Conservation (phyloP, 2,797 vertebrate genomes). For the Gobio occitaniae region DNA sequence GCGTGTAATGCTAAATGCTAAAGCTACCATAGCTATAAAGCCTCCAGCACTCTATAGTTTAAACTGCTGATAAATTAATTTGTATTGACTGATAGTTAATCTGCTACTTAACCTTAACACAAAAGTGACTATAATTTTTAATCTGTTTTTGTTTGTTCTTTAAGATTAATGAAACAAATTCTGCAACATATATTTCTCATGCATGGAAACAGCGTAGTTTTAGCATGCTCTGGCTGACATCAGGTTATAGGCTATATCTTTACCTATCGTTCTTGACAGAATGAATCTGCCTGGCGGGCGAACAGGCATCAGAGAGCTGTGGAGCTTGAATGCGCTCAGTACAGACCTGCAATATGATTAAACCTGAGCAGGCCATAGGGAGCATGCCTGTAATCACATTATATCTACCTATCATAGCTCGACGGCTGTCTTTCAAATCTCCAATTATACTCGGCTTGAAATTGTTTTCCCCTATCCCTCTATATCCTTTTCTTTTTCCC, state of each 20-base stretch:
- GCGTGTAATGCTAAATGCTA: not conserved
- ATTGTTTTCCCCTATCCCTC: conserved; percentile 41
- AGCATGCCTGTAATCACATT: conserved; percentile 57
- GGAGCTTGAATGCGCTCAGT: not conserved
- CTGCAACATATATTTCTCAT: not conserved
- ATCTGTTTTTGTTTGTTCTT: not conserved
- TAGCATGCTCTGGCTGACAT: not conserved
- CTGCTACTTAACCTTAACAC: conserved; percentile 3
- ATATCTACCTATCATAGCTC: conserved; percentile 54
- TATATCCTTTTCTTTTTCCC: conserved; percentile 14
- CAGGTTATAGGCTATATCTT: conserved; percentile 14
- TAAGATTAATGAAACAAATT: not conserved
- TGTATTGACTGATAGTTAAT: not conserved
- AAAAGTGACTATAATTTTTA: not conserved
- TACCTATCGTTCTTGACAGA: not conserved
- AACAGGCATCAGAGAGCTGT: conserved; percentile 1
- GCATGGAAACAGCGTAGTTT: not conserved
- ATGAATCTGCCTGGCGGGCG: not conserved
- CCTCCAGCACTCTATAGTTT: not conserved
- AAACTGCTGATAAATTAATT: not conserved
- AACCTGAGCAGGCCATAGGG: conserved; percentile 45
- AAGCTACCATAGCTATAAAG: not conserved
- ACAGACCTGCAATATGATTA: conserved; percentile 45
- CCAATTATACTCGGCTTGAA: conserved; percentile 52
- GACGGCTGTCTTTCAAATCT: conserved; percentile 61